These are phyloP conservation scores for Acrobasis consociella DNA, from an alignment of 2,888 invertebrate genomes.

Conservation along the genomic window DNA sequence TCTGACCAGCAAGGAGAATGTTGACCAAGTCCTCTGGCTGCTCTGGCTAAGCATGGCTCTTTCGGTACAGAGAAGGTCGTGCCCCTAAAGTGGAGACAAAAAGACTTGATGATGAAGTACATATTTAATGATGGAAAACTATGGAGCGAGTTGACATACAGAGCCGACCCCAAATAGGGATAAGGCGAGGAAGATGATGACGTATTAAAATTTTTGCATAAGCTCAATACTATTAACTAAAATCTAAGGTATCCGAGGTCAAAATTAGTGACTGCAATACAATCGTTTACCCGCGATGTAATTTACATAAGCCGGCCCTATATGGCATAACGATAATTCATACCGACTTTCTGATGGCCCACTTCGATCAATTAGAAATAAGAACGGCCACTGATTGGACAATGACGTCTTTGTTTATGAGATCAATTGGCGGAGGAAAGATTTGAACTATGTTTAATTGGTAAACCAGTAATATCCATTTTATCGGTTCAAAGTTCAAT, in stretches of 20 bases:
- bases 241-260: background rate
- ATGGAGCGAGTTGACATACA: too few species aligned
- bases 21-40: too few species aligned
- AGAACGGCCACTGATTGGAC: constrained; percentile 10
- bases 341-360: constrained; percentile 19
- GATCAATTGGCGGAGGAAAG: constrained; percentile 9
- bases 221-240: background rate
- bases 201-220: too few species aligned
- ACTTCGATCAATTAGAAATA: constrained; percentile 22
- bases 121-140: too few species aligned
- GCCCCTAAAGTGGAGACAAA: too few species aligned
- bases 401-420: constrained; percentile 3
- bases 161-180: too few species aligned
- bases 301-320: constrained; percentile 21
- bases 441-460: constrained; percentile 9
- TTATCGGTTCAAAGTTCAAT: background rate
- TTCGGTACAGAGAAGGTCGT: too few species aligned
- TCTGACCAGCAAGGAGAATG: too few species aligned
- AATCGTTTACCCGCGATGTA: constrained; percentile 19
- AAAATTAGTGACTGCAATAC: background rate
- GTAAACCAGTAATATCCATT: background rate
- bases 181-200: too few species aligned
- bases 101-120: too few species aligned
- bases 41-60: too few species aligned
- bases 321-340: constrained; percentile 15